Conservation (phyloP, 2,888 invertebrate species). For the Dinocampus coccinellae region DNA sequence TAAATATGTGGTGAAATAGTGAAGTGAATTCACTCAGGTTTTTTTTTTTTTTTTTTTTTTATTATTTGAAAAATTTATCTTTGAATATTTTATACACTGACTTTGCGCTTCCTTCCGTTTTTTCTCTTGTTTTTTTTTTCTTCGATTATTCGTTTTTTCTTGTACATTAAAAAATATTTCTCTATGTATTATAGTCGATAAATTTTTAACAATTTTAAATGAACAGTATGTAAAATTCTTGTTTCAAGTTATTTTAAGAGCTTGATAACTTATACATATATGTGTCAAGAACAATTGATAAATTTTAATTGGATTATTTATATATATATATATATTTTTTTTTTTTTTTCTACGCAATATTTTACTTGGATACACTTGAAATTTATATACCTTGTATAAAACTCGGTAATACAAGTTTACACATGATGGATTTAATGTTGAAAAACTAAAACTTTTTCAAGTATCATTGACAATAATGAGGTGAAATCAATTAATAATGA, state of each 20-base stretch:
- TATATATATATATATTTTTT: slow-evolving; percentile 13
- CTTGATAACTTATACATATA: neutral
- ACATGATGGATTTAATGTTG: neutral
- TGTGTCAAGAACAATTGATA: neutral
- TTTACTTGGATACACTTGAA: neutral
- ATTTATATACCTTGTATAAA: neutral
- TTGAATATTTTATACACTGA: neutral
- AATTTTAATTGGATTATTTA: neutral
- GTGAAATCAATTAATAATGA: neutral
- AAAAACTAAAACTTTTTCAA: neutral
- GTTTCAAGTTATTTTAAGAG: too few species aligned
- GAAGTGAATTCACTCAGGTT: neutral
- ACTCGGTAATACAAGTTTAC: neutral
- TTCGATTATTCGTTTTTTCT: neutral
- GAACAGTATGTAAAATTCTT: too few species aligned
- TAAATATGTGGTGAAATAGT: neutral
- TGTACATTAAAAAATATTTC: neutral
- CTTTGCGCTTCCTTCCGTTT: neutral
- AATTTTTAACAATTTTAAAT: too few species aligned
- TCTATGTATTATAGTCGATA: too few species aligned
- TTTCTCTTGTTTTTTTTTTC: neutral
- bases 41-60: neutral
- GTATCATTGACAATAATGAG: neutral
- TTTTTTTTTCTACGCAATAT: neutral
- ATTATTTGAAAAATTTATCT: neutral